These are phyloP conservation scores for Microctonus hyperodae DNA, from an alignment of 2,888 invertebrate genomes.

Conservation along the genomic window DNA sequence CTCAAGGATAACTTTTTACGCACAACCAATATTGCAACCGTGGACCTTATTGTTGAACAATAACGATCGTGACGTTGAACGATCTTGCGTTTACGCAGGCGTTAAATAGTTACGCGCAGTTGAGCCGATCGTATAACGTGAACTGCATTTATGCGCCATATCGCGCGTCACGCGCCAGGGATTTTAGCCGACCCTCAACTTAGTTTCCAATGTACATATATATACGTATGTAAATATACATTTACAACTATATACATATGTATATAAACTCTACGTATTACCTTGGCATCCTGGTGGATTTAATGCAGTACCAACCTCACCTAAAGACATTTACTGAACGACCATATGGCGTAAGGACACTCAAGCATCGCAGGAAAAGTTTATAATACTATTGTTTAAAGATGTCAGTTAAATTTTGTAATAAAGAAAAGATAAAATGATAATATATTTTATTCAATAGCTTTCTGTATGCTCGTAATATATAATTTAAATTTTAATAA, in stretches of 20 bases:
- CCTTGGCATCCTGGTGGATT: background rate
- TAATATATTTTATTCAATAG: slow-evolving; percentile 8
- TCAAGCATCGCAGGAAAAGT: background rate
- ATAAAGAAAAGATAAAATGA: background rate
- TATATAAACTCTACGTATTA: background rate
- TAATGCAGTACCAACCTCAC: too few species aligned
- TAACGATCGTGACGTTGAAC: slow-evolving; percentile 36
- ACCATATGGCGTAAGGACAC: slow-evolving; percentile 16
- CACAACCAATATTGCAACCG: background rate
- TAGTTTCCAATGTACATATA: background rate
- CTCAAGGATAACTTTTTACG: background rate
- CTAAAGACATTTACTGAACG: too few species aligned
- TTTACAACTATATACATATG: background rate
- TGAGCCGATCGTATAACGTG: slow-evolving; percentile 44
- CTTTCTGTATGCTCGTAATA: background rate
- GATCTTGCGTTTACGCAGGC: slow-evolving; percentile 43
- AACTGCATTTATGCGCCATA: slow-evolving; percentile 44
- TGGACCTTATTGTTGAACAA: slow-evolving; percentile 15
- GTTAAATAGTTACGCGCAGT: slow-evolving; percentile 47
- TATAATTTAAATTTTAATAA: too few species aligned
- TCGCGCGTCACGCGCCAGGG: slow-evolving; percentile 43
- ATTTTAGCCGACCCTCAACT: slow-evolving; percentile 32
- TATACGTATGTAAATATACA: background rate
- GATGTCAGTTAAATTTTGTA: background rate
- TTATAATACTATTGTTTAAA: slow-evolving; percentile 3